Base-by-base conservation (phyloP, 1,140 invertebrate species). In the Liolophura sinensis region DNA sequence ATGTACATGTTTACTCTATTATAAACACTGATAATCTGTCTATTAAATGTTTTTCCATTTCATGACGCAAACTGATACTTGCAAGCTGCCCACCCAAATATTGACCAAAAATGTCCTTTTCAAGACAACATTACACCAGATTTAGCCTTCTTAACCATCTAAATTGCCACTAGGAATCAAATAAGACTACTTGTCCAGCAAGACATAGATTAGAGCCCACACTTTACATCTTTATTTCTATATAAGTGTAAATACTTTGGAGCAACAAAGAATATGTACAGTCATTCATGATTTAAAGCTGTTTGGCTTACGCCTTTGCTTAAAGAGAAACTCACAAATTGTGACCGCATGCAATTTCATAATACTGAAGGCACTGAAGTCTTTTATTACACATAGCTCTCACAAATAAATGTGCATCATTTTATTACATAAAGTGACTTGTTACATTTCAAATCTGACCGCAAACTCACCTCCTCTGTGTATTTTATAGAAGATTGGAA, bases 401-500 rank as follows among this genome's bases (percentile, higher is more conserved):
- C 18, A 47, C 16, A 0, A 11, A 18, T 12, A 18, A 0, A 20
- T 15, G 27, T 56, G n/a, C n/a, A n/a, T n/a, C n/a, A n/a, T n/a
- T n/a, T n/a, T n/a, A n/a, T n/a, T n/a, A n/a, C n/a, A n/a, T n/a
- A n/a, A n/a, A n/a, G n/a, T n/a, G n/a, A n/a, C 31, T 40, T 40
- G 31, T 40, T 40, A 40, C 9, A 9, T 40, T 40, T 40, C 3
- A 5, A 40, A 40, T 18, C 14, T 40, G 25, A 14, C 60, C 18
- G 7, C 46, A 14, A 40, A 22, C 64, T 62, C 47, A 73, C 71
- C 71, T 56, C 59, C 70, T 56, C 48, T 60, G 31, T 72, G 65
- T 24, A 74, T 72, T 55, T 61, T 67, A 16, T 59, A 60, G 52
- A 72, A 62, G 20, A 74, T 16, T 18, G 71, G 67, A 16, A 63